Evolutionary conservation across 2,113 vertebrate genomes (phyloP), one percentile per base, ranked within the genome.

Genomic region (Pseudopipra pipra): DNA sequence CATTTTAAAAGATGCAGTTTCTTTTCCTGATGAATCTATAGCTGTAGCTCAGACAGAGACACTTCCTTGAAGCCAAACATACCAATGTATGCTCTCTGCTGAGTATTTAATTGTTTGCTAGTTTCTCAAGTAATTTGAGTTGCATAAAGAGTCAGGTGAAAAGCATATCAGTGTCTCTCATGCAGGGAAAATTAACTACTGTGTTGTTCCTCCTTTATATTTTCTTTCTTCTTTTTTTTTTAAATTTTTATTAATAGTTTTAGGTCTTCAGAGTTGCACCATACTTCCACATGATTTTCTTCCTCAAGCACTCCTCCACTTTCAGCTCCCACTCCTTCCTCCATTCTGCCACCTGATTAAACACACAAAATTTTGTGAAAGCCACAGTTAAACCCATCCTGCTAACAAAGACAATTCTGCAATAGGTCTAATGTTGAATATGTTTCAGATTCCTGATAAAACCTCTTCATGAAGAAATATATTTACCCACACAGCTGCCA

Each of bases 341-440:
- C 79, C 41, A 3, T 92, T 92, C 81, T 94, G 31, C 67, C 83
- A 95, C 89, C 68, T 97, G 94, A 97, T 94, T 96, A 98, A 97
- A 90, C 62, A 94, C 61, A 80, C 14, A 88, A 90, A 85, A 72
- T 86, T 92, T 61, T 44, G 54, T 94, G 88, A 93, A 95, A 89
- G 70, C 56, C 37, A 72, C 61, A 30, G 39, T 85, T 83, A 95
- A 94, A 91, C 84, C 81, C 66, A 84, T 30, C 12, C 65, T 59
- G 52, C 51, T 73, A 94, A 94, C 52, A 86, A 75, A 89, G 56
- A 80, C 14, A 5, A 61, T 89, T 93, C 95, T 80, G 96, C 86
- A 87, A 61, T 52, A 89, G 33, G 14, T 27, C 31, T 44, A 27
- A 75, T 51, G 54, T 70, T 5, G 3, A 96, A 78, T 52, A 59